Base-by-base conservation (phyloP, 2,888 invertebrate species). In the Metellina segmentata region DNA sequence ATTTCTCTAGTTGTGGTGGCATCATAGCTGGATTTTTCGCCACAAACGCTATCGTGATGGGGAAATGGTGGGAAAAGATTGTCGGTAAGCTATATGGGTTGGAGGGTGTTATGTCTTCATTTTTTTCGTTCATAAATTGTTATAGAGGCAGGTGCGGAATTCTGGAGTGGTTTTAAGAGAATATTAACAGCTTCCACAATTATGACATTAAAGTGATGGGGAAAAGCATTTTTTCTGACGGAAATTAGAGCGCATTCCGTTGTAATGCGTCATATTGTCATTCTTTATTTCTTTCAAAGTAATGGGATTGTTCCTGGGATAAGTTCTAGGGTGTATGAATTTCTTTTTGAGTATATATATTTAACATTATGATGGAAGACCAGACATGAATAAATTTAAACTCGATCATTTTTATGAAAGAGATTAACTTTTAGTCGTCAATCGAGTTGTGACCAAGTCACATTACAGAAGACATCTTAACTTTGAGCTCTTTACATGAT, bases 1-100 rank as follows among this genome's bases (percentile, higher is more conserved):
- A 89, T 89, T 89, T 89, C 89, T 83, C 70, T 83, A 71, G 89
- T 79, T 89, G 89, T 79, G 89, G 89, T 89, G 89, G 89, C 89
- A 89, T 89, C 89, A 83, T 89, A 69, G 78, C 78, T 70, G 89
- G 77, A 89, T 89, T 83, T 89, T 89, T 89, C 83, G 78, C 77
- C 83, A 53, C 89, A 82, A 87, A 77, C 71, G 82, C 75, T 49
- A 72, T 77, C 70, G 8, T 89, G 89, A 89, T 89, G 89, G 89
- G 83, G 69, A 13, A 71, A 61, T 70, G 89, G 83, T 89, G 83
- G 83, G 53, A 83, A 89, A 89, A 89, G 89, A 89, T 89, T 89
- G 89, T 89, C 83, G 89, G 77, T 53, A 71, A 83, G 78, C 83
- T 89, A 89, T 89, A 20, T 71, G 78, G 77, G 7, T 13, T 7